phyloP scores from a whole-genome alignment of 2,888 invertebrate species.

The Oligia strigilis region DNA sequence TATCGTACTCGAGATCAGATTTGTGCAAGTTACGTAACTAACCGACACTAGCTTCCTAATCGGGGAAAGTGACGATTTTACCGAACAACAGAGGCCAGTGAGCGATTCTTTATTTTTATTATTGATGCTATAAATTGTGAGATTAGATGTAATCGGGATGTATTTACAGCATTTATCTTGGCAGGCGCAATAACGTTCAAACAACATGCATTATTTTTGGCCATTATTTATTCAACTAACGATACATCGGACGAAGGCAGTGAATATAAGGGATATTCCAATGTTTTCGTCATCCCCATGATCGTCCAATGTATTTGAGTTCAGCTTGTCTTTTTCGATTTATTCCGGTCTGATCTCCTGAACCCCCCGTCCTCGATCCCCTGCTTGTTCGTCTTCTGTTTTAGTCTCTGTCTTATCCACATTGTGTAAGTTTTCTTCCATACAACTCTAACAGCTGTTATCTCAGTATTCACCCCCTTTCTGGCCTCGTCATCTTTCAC shows the following conservation, averaged over 20 bases:
- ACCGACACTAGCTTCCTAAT: conserved; percentile 5
- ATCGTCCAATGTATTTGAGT: not conserved
- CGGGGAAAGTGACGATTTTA: conserved; percentile 26
- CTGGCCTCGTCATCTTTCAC: not conserved
- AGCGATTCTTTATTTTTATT: conserved; percentile 22
- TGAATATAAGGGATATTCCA: not conserved
- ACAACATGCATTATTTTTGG: not conserved
- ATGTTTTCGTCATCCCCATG: no score
- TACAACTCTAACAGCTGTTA: not conserved
- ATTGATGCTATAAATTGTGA: not conserved
- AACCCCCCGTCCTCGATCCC: no score
- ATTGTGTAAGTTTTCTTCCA: not conserved
- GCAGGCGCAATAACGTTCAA: not conserved
- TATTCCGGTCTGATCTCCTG: no score
- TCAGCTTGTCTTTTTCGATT: not conserved
- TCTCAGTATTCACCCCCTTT: not conserved
- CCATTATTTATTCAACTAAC: not conserved
- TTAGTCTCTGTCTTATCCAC: no score
- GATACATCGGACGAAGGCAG: not conserved
- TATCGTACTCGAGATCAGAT: not conserved
- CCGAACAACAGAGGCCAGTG: conserved; percentile 1
- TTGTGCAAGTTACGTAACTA: conserved; percentile 30
- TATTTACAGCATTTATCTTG: not conserved
- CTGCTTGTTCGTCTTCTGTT: no score
- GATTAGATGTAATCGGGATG: not conserved